These are phyloP conservation scores for Papilio demoleus DNA, from an alignment of 2,888 invertebrate species.

Conservation along the genomic window DNA sequence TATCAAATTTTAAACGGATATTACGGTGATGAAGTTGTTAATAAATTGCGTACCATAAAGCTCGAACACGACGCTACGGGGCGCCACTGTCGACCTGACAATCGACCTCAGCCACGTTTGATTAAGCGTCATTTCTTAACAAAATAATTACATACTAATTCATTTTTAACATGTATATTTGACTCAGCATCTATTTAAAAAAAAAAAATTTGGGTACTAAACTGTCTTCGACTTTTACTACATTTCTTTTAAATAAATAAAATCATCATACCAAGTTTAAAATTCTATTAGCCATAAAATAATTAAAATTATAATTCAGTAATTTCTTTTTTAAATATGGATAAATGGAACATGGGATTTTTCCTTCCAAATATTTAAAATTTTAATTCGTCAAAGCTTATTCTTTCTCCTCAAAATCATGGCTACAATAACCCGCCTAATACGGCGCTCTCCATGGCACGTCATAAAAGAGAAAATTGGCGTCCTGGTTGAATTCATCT, in stretches of 20 bases:
- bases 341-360: too few relatives aligned
- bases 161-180: slow-evolving; percentile 39
- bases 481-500: slow-evolving; percentile 78
- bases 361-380: too few relatives aligned
- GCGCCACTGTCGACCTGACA: slow-evolving; percentile 52
- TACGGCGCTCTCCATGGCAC: slow-evolving; percentile 64
- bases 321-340: too few relatives aligned
- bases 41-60: slow-evolving; percentile 39
- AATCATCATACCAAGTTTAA: too few relatives aligned
- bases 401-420: slow-evolving; percentile 41
- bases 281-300: too few relatives aligned
- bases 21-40: slow-evolving; percentile 49
- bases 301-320: too few relatives aligned
- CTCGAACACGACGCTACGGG: slow-evolving; percentile 53
- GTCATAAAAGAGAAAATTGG: slow-evolving; percentile 78
- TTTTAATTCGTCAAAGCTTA: neutral
- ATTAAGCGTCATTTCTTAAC: slow-evolving; percentile 60
- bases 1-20: slow-evolving; percentile 34
- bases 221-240: too few relatives aligned
- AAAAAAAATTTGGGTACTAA: too few relatives aligned
- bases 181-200: slow-evolving; percentile 22
- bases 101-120: slow-evolving; percentile 52
- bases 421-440: slow-evolving; percentile 56
- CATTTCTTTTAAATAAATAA: too few relatives aligned
- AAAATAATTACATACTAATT: slow-evolving; percentile 59